Base-by-base conservation (phyloP, 2,888 invertebrate genomes). In the Drosophila atroscutellata region DNA sequence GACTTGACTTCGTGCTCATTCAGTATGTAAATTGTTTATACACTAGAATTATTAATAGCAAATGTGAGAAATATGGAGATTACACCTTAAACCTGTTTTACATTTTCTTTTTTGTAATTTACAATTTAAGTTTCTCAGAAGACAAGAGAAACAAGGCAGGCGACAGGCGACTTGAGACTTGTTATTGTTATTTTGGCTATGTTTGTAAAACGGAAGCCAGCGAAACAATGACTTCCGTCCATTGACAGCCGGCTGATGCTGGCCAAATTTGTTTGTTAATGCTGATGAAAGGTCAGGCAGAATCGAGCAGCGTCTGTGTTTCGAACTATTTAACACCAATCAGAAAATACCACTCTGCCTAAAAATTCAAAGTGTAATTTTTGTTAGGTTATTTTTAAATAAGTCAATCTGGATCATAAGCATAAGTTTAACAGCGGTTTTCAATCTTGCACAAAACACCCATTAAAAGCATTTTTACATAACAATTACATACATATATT, bases 31-130 rank as follows among this genome's bases (percentile, higher is more conserved):
- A 87, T 83, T 82, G 65, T 74, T 81, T 74, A 66, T 80, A 74
- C 72, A 52, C 65, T 30, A 56, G 4, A 54, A 28, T 20, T 67
- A 85, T 86, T 82, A 86, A 83, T 79, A 79, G 72, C 63, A 75
- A 84, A 84, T 85, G 83, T 72, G 74, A 51, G 74, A 81, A 83
- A 80, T 74, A 84, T 84, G 80, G 58, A 86, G 80, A 84, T 81
- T 75, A 60, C 59, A 64, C 51, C 52, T 51, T n/a, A n/a, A 60
- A 70, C 58, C 20, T 24, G 51, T 49, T 64, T 26, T 69, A 20
- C 52, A 34, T 52, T 34, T 50, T 26, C 49, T 34, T 58, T 47
- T 15, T 51, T 11, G 37, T 37, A 26, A 37, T 26, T 62, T 66
- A 63, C 66, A 70, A 58, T 39, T 52, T 20, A 50, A 63, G 45